Evolutionary conservation across 2,888 invertebrate genomes (phyloP).

Genomic region (Agriopis leucophaearia): DNA sequence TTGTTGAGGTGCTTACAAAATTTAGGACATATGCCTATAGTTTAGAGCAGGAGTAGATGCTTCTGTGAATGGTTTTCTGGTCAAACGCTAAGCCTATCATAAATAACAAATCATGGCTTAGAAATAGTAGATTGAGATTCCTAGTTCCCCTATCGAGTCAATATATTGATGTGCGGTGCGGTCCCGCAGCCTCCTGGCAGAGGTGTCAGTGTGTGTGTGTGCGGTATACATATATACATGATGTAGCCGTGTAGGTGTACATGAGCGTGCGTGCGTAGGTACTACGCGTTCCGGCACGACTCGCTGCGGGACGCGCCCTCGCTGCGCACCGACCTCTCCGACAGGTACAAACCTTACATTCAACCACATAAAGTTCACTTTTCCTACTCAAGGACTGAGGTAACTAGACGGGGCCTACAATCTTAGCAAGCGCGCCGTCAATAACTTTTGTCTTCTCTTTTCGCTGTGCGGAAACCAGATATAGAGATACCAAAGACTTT

Average conservation of each 20-base stretch:
- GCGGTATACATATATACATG: neutral
- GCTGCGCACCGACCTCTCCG: conserved; percentile 75
- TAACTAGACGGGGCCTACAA: no score
- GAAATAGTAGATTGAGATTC: no score
- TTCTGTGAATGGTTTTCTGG: no score
- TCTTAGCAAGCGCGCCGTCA: neutral
- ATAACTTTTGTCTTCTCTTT: neutral
- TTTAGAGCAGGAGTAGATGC: no score
- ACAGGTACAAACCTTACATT: conserved; percentile 66
- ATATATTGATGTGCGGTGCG: no score
- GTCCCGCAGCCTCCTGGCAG: neutral
- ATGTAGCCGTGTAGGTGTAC: conserved; percentile 8
- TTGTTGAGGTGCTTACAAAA: no score
- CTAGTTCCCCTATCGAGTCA: no score
- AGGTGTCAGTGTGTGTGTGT: neutral
- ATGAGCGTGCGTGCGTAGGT: conserved; percentile 47
- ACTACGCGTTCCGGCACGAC: conserved; percentile 54
- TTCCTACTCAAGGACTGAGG: neutral
- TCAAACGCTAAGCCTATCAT: no score
- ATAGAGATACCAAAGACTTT: no score
- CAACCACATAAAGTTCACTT: neutral
- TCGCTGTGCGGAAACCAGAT: neutral
- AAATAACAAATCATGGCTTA: no score
- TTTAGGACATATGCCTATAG: no score
- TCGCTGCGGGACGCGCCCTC: conserved; percentile 70